phyloP scores from a whole-genome alignment of 1,140 invertebrate genomes.

The Macrobrachium nipponense region DNA sequence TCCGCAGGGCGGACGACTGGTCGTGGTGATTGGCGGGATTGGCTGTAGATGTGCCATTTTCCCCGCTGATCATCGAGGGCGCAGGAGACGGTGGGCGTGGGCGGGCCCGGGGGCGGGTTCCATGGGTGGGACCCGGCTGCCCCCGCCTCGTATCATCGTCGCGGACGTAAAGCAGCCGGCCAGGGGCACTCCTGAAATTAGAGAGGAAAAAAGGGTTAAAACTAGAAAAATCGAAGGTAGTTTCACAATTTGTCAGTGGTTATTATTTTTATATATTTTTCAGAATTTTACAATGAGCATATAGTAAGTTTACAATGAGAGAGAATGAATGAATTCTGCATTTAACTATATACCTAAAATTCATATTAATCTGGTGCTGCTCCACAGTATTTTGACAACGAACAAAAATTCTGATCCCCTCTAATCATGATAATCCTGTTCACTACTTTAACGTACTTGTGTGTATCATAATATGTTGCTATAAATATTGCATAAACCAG shows the following conservation, averaged over 20 bases:
- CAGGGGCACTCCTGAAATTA: slow-evolving; percentile 52
- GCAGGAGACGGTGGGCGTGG: slow-evolving; percentile 52
- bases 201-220: neutral
- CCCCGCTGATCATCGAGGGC: slow-evolving; percentile 59
- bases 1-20: slow-evolving; percentile 69
- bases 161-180: slow-evolving; percentile 53
- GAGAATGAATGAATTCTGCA: too few species aligned
- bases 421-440: too few species aligned
- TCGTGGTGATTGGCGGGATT: slow-evolving; percentile 51
- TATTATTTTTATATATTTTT: neutral
- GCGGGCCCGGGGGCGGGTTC: slow-evolving; percentile 56
- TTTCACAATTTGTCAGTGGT: neutral
- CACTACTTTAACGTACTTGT: too few species aligned
- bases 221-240: neutral
- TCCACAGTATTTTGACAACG: too few species aligned
- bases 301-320: too few species aligned
- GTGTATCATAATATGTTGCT: too few species aligned
- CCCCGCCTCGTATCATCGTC: slow-evolving; percentile 56
- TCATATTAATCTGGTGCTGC: too few species aligned
- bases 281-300: neutral
- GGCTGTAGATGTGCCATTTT: slow-evolving; percentile 52
- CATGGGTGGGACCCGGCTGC: slow-evolving; percentile 58
- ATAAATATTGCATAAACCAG: too few species aligned
- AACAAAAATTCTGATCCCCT: too few species aligned
- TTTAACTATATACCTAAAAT: too few species aligned